phyloP scores from a whole-genome alignment of 2,113 vertebrate genomes.

The Chaetops frenatus region DNA sequence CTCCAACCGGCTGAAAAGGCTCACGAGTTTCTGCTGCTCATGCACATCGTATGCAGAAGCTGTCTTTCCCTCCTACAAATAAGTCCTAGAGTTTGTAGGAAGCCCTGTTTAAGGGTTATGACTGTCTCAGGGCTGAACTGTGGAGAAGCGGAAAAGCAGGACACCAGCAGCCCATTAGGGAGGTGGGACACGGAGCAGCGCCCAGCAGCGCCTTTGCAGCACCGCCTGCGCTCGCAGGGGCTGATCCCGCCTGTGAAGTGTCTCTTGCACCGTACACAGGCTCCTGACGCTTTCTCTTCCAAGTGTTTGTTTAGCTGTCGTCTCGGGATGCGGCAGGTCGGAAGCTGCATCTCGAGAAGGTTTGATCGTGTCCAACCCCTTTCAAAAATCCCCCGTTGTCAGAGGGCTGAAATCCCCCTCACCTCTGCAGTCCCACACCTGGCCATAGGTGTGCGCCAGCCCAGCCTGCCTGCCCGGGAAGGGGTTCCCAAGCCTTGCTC shows the following conservation, averaged over 20 bases:
- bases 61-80: neutral
- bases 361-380: rapidly evolving
- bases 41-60: rapidly evolving
- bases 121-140: neutral
- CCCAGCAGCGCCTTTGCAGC: neutral
- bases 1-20: rapidly evolving
- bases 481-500: rapidly evolving
- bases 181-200: neutral
- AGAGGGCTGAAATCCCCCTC: neutral
- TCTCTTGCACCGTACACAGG: neutral
- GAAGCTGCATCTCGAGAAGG: neutral
- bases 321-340: neutral
- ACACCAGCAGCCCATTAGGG: rapidly evolving
- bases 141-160: neutral
- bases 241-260: neutral
- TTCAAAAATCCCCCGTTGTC: neutral
- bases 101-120: neutral
- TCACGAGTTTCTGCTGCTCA: neutral
- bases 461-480: neutral
- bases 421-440: rapidly evolving
- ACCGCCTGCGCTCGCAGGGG: neutral
- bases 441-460: rapidly evolving
- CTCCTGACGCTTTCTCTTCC: neutral
- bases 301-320: neutral
- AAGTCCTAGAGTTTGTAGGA: neutral